Evolutionary conservation across 2,113 vertebrate species (phyloP).

Genomic region (Ancistrus triradiatus): DNA sequence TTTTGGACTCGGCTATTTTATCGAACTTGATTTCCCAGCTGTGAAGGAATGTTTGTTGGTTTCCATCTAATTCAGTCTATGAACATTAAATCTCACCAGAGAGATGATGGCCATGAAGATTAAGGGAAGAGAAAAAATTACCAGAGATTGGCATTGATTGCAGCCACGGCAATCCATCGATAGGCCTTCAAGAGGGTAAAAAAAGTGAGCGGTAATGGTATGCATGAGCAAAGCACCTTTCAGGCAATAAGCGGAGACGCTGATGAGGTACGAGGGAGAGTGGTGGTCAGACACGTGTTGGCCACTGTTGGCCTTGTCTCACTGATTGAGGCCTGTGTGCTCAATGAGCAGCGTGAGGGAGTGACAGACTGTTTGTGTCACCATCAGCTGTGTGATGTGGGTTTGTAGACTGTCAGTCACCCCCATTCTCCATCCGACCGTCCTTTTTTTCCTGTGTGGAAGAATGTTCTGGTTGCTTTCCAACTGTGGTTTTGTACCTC

Average conservation of each 20-base stretch:
- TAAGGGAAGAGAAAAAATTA: constrained; percentile 35
- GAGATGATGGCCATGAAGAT: constrained; percentile 36
- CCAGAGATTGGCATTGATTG: constrained; percentile 56
- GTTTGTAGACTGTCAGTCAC: constrained; percentile 50
- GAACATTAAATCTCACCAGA: constrained; percentile 24
- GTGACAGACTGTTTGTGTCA: constrained; percentile 55
- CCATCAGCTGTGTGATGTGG: constrained; percentile 50
- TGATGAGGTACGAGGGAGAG: constrained; percentile 53
- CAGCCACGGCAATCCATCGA: constrained; percentile 44
- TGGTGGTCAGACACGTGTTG: constrained; percentile 57
- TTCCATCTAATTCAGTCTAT: constrained; percentile 6
- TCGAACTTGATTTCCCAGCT: constrained; percentile 22
- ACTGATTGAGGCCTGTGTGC: constrained; percentile 64
- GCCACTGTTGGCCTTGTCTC: constrained; percentile 60
- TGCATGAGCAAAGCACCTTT: constrained; percentile 39
- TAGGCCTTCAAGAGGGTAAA: constrained; percentile 39
- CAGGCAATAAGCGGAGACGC: constrained; percentile 53
- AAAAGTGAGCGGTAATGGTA: constrained; percentile 27
- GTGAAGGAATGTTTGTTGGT: constrained; percentile 21
- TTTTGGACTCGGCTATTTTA: constrained; percentile 17
- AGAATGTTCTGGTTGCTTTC: constrained; percentile 65
- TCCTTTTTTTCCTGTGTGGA: constrained; percentile 52
- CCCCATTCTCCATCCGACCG: constrained; percentile 33
- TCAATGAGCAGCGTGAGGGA: constrained; percentile 45
- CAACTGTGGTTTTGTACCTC: constrained; percentile 49